Base-by-base conservation (phyloP, 2,888 invertebrate species). In the Synanthedon andrenaeformis region DNA sequence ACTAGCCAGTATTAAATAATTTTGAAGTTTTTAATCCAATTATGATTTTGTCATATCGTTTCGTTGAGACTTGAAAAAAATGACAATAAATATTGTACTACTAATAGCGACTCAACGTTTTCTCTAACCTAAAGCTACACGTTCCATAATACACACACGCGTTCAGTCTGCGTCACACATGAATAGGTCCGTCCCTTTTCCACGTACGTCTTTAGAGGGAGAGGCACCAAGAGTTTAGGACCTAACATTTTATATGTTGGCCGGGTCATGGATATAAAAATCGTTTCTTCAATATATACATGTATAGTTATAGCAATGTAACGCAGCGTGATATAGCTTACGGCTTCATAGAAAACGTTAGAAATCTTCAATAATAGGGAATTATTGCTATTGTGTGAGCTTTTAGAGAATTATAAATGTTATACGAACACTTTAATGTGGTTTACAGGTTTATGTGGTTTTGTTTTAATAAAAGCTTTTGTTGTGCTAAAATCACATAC, bases 181-280 rank as follows among this genome's bases (percentile, higher is more conserved):
- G 76, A 66, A 62, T 73, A 72, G 62, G 56, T 45, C 69, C 64
- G 13, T 76, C 81, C 67, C 72, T 52, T 67, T 82, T 72, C 51
- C 70, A 59, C 81, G 52, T 66, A 68, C 56, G 52, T 50, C 52
- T 62, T 58, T 54, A 65, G 79, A 85, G 62, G 57, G 72, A 70
- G 84, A 80, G 55, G 55, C 55, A 59, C 54, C 41, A 63, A 63
- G 62, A 79, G 81, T 82, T 83, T 82, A 84, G 83, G 86, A 79
- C 83, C 35, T 76, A 88, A 88, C 86, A 80, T 82, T 87, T 88
- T 88, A 88, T 87, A 84, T 76, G 87, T 88, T 88, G 79, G 82
- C 85, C 72, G 85, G 87, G 88, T 88, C 88, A 89, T 82, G 85
- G 87, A 87, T 86, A 85, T 87, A 87, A 85, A 84, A 86, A 84